Evolutionary conservation across 2,797 vertebrate species (phyloP), one percentile per base, ranked within the genome.

Genomic region (Lutjanus campechanus): DNA sequence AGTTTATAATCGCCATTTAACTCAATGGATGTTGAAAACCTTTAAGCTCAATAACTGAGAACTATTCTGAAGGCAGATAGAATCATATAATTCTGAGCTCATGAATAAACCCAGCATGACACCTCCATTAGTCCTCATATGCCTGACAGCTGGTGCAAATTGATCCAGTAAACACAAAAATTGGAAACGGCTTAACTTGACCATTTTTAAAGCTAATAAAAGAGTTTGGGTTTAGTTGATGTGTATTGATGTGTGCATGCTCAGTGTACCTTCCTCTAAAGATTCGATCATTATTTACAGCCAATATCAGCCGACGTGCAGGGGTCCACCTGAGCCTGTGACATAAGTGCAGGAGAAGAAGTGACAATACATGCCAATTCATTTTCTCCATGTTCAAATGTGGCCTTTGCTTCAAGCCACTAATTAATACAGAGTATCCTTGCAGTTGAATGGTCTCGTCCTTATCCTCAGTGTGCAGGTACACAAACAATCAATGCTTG

Each of bases 401-500:
- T 84, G 82, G 82, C 82, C 84, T 86, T 88, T 82, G 79, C 86
- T 86, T 91, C 56, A 20, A 84, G 73, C 70, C 59, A 44, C 76
- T 91, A 91, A 93, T 94, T 93, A 92, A 92, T 86, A 89, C 87
- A n/a, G 81, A 83, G 86, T 66, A 87, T 86, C 88, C 83, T 80
- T 88, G 83, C 88, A 76, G 86, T 74, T 79, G 88, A 93, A 89
- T 82, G 87, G 72, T 83, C 79, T 72, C 50, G 25, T 88, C 85
- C 91, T 94, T 94, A 92, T 95, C 92, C 90, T 89, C 77, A 9
- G 59, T 41, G 73, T 81, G 88, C 92, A 94, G 93, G 91, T 93
- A 92, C 85, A 92, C 85, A 91, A 92, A 90, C 90, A 92, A 93
- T 91, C 89, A 86, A 91, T 86, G 91, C 85, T 91, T 91, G 90